These are phyloP conservation scores for Rachycentron canadum DNA, from an alignment of 2,797 vertebrate species.

Conservation along the genomic window DNA sequence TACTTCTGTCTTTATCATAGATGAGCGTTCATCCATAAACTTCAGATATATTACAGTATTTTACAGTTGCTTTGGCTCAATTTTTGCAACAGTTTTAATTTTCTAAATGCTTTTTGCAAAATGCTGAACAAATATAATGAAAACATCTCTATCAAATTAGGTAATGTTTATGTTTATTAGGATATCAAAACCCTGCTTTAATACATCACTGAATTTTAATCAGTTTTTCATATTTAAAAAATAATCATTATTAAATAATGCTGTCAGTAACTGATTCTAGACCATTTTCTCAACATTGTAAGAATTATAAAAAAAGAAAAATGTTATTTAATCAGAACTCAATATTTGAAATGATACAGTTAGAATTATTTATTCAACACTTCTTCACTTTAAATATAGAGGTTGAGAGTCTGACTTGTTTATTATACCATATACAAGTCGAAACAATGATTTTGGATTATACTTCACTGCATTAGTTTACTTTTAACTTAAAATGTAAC, in stretches of 20 bases:
- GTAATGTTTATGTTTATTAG: neutral
- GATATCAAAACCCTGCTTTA: neutral
- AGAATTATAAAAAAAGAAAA: neutral
- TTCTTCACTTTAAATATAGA: neutral
- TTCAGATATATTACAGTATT: constrained; percentile 23
- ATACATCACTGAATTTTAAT: neutral
- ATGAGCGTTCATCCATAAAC: constrained; percentile 12
- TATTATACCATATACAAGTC: neutral
- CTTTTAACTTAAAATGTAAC: neutral
- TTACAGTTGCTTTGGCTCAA: constrained; percentile 51
- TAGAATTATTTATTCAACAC: neutral
- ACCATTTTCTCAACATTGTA: neutral
- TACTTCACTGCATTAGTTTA: neutral
- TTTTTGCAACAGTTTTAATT: constrained; percentile 17
- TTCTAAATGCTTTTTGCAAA: neutral
- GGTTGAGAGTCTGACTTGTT: neutral
- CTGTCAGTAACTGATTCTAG: neutral
- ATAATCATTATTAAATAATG: neutral
- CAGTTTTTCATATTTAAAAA: neutral
- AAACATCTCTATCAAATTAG: neutral
- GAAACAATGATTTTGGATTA: neutral
- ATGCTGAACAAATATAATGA: neutral
- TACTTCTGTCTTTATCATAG: constrained; percentile 18
- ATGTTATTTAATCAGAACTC: neutral
- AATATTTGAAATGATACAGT: neutral